Percentiles rank a stretch among this genome's conserved stretches.
These are phyloP conservation scores for Drosophila differens DNA, from an alignment of 2,888 invertebrate genomes.

Conservation along the genomic window DNA sequence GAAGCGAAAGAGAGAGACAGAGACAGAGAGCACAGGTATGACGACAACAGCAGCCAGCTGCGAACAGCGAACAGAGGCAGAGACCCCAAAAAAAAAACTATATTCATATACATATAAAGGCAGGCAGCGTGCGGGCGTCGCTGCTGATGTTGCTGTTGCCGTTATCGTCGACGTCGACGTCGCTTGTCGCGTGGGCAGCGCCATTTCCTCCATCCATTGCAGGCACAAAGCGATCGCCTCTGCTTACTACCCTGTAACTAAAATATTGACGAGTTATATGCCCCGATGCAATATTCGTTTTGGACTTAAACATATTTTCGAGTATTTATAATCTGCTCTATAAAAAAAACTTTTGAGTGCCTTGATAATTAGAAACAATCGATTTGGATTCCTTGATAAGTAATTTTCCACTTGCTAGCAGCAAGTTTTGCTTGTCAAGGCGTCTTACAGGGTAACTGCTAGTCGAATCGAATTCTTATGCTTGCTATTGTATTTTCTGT, in stretches of 20 bases:
- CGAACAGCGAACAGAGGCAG: constrained; percentile 2
- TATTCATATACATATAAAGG: not conserved
- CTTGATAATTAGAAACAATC: not conserved
- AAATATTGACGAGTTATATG: not conserved
- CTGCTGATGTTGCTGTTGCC: constrained; percentile 14
- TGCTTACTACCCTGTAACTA: constrained; percentile 46
- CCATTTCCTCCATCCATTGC: constrained; percentile 56
- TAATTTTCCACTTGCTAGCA: not conserved
- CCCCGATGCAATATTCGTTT: not conserved
- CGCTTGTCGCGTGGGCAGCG: constrained; percentile 60
- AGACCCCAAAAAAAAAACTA: constrained; percentile 22
- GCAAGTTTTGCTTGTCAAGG: not conserved
- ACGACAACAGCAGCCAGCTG: constrained; percentile 42
- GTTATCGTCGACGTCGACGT: constrained; percentile 26
- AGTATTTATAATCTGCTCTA: not conserved
- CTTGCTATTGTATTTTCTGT: constrained; percentile 42
- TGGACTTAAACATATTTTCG: not conserved
- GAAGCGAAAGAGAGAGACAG: not conserved
- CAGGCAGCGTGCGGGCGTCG: constrained; percentile 50
- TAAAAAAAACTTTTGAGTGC: not conserved
- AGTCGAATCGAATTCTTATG: not conserved
- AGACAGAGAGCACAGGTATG: constrained; percentile 36
- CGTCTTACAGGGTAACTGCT: constrained; percentile 19
- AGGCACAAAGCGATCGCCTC: constrained; percentile 39
- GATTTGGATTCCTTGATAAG: not conserved